Evolutionary conservation across 2,888 invertebrate genomes (phyloP).

Genomic region (Bhutanitis thaidina): DNA sequence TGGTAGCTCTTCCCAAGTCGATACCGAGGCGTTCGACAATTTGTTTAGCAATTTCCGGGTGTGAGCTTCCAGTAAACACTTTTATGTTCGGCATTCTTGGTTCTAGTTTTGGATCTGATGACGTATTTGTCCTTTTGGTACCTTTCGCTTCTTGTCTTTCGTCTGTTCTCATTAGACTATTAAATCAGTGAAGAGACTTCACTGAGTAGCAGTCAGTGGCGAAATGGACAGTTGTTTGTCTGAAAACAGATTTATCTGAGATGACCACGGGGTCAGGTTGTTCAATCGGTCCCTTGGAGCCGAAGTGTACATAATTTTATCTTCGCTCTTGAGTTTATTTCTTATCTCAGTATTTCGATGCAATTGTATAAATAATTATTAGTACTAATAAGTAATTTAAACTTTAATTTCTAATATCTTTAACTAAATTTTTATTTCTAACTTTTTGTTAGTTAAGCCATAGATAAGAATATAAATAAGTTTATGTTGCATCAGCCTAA

Average conservation of each 20-base stretch:
- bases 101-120: slow-evolving; percentile 40
- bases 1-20: slow-evolving; percentile 96
- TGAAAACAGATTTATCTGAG: slow-evolving; percentile 56
- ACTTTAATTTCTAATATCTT: no score
- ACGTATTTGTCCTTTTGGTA: slow-evolving; percentile 26
- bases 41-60: slow-evolving; percentile 97
- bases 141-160: slow-evolving; percentile 33
- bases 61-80: slow-evolving; percentile 98
- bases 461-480: background rate
- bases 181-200: slow-evolving; percentile 39
- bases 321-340: slow-evolving; percentile 1
- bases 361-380: no score
- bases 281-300: slow-evolving; percentile 46
- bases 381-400: no score
- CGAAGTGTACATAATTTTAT: slow-evolving; percentile 33
- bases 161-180: slow-evolving; percentile 55
- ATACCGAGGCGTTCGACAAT: slow-evolving; percentile 97
- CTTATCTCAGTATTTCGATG: background rate
- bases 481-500: background rate
- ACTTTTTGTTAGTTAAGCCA: background rate
- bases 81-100: slow-evolving; percentile 98
- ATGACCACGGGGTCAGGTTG: slow-evolving; percentile 60
- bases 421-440: no score
- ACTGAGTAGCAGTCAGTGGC: slow-evolving; percentile 38
- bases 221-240: slow-evolving; percentile 53